Conservation (phyloP, 1,140 invertebrate genomes). For the Leptoteleia sp. region DNA sequence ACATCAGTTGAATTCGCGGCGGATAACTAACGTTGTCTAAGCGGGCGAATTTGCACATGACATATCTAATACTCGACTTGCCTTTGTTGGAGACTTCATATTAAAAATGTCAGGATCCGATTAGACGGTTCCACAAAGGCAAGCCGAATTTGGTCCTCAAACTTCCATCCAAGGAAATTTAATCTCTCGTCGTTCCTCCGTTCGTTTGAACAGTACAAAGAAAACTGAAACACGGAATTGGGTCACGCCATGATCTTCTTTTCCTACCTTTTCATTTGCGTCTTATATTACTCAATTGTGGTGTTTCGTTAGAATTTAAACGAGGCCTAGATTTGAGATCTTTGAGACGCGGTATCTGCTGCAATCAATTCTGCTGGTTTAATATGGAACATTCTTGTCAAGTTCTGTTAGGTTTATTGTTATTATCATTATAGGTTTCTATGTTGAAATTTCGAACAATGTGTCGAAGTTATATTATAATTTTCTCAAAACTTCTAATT, state of each 20-base stretch:
- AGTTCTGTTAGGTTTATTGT: no score
- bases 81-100: conserved; percentile 31
- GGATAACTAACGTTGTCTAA: conserved; percentile 25
- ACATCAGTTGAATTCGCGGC: conserved; percentile 13
- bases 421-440: no score
- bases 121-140: conserved; percentile 35
- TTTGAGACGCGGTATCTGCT: not conserved
- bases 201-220: conserved; percentile 44
- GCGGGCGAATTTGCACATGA: conserved; percentile 1
- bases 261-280: conserved; percentile 18
- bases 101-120: conserved; percentile 39
- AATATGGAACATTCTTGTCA: no score
- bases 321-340: not conserved
- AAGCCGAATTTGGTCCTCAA: conserved; percentile 32
- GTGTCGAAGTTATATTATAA: no score
- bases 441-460: no score
- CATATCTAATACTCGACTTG: conserved; percentile 1
- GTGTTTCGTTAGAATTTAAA: not conserved
- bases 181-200: conserved; percentile 38
- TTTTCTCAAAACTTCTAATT: no score
- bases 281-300: not conserved
- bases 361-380: no score
- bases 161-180: conserved; percentile 38
- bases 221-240: conserved; percentile 50
- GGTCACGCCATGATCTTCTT: conserved; percentile 35